phyloP scores from a whole-genome alignment of 2,113 vertebrate genomes.

The Cephalopholis sonnerati region DNA sequence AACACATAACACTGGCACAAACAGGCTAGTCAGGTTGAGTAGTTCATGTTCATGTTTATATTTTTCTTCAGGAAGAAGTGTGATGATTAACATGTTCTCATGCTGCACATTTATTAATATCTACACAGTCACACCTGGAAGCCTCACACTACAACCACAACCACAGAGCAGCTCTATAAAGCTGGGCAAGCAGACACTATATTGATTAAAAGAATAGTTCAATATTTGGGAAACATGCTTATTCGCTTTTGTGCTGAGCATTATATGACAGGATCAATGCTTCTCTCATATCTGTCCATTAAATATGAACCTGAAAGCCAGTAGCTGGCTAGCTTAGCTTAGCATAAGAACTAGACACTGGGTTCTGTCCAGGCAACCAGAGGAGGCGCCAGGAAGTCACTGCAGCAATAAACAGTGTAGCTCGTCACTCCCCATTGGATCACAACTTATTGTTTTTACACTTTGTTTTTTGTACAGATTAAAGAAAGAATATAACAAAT shows the following conservation, averaged over 20 bases:
- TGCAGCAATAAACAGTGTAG: neutral
- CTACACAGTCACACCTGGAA: neutral
- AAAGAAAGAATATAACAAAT: too few relatives aligned
- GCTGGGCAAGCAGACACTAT: neutral
- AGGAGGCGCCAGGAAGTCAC: too few relatives aligned
- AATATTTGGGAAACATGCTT: neutral
- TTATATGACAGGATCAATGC: neutral
- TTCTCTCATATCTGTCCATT: neutral
- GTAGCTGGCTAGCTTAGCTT: neutral
- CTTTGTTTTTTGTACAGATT: too few relatives aligned
- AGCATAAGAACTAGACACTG: neutral
- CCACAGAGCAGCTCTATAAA: neutral
- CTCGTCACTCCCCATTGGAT: too few relatives aligned
- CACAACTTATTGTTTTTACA: too few relatives aligned
- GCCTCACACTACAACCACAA: neutral
- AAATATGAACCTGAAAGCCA: neutral
- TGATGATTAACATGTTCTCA: neutral
- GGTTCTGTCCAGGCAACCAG: neutral
- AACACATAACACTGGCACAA: slow-evolving; percentile 6
- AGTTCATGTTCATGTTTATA: neutral
- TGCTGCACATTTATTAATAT: neutral
- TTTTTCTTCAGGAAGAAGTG: neutral
- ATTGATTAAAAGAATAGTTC: neutral
- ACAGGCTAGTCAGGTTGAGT: slow-evolving; percentile 3
- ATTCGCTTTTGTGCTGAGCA: neutral